Conservation (phyloP, 2,797 vertebrate species). For the Spinibarbus caldwelli region DNA sequence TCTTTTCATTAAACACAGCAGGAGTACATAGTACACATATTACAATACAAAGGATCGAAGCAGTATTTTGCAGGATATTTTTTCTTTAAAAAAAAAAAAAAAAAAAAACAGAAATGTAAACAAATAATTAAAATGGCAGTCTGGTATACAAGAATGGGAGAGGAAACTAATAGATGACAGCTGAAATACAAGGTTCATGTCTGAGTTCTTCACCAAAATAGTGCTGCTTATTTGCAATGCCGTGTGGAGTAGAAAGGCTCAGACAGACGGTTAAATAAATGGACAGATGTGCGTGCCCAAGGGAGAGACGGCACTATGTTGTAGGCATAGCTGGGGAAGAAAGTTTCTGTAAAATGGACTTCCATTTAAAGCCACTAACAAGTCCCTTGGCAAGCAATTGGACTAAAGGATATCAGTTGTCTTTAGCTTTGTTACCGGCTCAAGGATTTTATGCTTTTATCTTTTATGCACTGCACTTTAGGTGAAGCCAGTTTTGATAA, state of each 20-base stretch:
- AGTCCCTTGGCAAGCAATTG: conserved; percentile 6
- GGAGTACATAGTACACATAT: background rate
- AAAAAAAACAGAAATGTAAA: background rate
- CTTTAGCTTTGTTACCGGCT: background rate
- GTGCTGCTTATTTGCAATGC: conserved; percentile 5
- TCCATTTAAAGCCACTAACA: conserved; percentile 4
- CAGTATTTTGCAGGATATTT: background rate
- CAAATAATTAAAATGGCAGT: background rate
- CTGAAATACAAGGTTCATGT: background rate
- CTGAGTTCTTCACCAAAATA: conserved; percentile 1
- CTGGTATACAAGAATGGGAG: background rate
- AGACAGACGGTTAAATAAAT: conserved; percentile 2
- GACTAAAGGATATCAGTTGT: conserved; percentile 14
- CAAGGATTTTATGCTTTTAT: background rate
- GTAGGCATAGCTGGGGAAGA: background rate
- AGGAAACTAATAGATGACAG: conserved; percentile 9
- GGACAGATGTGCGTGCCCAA: background rate
- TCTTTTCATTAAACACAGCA: conserved; percentile 19
- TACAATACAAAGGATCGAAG: background rate
- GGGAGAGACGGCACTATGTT: background rate
- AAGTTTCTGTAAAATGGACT: conserved; percentile 15
- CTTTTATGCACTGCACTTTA: background rate
- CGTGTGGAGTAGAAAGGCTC: background rate
- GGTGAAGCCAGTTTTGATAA: background rate
- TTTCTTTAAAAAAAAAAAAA: background rate